Evolutionary conservation across 2,797 vertebrate genomes (phyloP).

Genomic region (Periparus ater): DNA sequence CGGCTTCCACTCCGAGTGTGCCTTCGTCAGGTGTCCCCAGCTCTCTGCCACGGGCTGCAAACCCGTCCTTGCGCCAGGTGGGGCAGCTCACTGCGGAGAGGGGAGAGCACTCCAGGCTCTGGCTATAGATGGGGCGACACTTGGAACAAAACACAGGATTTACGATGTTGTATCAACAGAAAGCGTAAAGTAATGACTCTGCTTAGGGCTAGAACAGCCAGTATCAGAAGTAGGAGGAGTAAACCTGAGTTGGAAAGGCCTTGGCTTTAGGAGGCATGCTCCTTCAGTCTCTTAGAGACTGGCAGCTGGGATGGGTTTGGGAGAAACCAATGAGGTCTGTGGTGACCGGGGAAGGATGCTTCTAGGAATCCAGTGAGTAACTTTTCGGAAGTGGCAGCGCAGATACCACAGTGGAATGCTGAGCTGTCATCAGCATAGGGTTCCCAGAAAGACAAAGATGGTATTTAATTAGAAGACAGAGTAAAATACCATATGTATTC

Average conservation of each 20-base stretch:
- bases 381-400: background rate
- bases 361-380: background rate
- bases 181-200: background rate
- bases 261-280: background rate
- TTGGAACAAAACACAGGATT: background rate
- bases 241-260: background rate
- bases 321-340: background rate
- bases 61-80: slow-evolving; percentile 88
- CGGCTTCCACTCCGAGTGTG: slow-evolving; percentile 81
- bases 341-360: background rate
- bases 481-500: background rate
- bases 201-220: background rate
- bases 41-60: slow-evolving; percentile 81
- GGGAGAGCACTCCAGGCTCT: background rate
- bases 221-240: background rate
- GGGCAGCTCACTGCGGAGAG: too few relatives aligned
- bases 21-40: slow-evolving; percentile 82
- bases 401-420: background rate
- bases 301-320: background rate
- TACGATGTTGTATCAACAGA: background rate
- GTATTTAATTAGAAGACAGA: background rate
- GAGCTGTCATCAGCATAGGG: background rate
- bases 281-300: background rate
- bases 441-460: background rate
- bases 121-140: accelerated